phyloP scores from a whole-genome alignment of 92 coral and sea anemone genomes.

The Epizoanthus illoricatus region DNA sequence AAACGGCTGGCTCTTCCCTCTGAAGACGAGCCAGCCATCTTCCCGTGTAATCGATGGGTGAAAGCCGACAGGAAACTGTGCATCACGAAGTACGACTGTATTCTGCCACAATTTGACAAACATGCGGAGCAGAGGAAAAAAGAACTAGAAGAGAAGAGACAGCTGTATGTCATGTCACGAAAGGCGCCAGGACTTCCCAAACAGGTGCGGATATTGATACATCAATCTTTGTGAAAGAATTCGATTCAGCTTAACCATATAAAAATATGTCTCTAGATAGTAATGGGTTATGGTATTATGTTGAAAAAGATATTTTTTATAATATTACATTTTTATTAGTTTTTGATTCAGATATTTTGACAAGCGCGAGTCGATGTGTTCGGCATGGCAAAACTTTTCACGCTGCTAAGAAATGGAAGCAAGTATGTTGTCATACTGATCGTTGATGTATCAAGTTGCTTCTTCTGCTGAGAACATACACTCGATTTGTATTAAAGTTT shows the following conservation, averaged over 20 bases:
- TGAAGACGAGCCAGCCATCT: constrained; percentile 61
- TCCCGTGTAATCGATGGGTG: constrained; percentile 98
- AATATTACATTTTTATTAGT: too few species aligned
- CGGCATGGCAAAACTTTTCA: too few species aligned
- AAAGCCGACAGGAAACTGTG: constrained; percentile 71
- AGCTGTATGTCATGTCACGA: constrained; percentile 69
- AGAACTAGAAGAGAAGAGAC: constrained; percentile 82
- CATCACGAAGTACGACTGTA: constrained; percentile 84
- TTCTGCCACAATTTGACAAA: constrained; percentile 88
- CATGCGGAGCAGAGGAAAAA: constrained; percentile 76
- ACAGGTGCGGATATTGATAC: constrained; percentile 65
- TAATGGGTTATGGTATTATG: too few species aligned
- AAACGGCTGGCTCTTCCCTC: constrained; percentile 48
- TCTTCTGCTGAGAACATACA: too few species aligned
- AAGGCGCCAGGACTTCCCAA: constrained; percentile 96
- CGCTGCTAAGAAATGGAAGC: too few species aligned
- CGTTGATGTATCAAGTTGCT: too few species aligned
- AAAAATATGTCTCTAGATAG: not conserved
- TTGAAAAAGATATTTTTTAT: too few species aligned
- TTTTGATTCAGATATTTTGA: too few species aligned
- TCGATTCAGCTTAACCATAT: not conserved
- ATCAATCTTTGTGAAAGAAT: constrained; percentile 1
- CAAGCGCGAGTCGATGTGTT: too few species aligned
- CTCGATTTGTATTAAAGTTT: not conserved
- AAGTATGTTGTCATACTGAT: too few species aligned